Evolutionary conservation across 2,888 invertebrate species (phyloP).

Genomic region (Furcula furcula): DNA sequence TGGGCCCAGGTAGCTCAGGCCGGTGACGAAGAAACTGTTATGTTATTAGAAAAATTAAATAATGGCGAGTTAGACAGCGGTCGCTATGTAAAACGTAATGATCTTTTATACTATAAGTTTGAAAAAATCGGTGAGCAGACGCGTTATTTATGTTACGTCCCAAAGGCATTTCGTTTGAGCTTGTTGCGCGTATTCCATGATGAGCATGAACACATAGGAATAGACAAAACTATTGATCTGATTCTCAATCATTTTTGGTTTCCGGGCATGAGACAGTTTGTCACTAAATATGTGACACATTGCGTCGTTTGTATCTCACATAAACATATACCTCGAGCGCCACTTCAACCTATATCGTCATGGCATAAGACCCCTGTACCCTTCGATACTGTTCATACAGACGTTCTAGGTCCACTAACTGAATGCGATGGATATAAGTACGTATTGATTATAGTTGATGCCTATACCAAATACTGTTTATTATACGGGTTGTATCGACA

Average conservation of each 20-base stretch:
- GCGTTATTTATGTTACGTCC: slow-evolving; percentile 21
- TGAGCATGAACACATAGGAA: slow-evolving; percentile 20
- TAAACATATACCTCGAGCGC: slow-evolving; percentile 10
- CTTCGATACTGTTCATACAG: background rate
- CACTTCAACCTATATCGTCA: slow-evolving; percentile 2
- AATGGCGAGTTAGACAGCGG: slow-evolving; percentile 2
- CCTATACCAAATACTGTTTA: slow-evolving; percentile 1
- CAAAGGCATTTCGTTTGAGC: slow-evolving; percentile 31
- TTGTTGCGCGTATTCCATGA: slow-evolving; percentile 27
- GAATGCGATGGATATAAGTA: slow-evolving; percentile 4
- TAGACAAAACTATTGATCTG: slow-evolving; percentile 14
- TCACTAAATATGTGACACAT: slow-evolving; percentile 17
- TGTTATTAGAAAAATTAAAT: background rate
- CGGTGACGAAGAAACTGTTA: slow-evolving; percentile 1
- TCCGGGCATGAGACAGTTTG: slow-evolving; percentile 16
- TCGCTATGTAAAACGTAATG: slow-evolving; percentile 3
- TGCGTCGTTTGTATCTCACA: slow-evolving; percentile 17
- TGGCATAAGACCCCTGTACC: slow-evolving; percentile 3
- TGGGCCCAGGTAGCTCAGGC: slow-evolving; percentile 19
- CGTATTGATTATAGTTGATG: background rate
- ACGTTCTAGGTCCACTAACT: slow-evolving; percentile 1
- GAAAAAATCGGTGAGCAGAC: slow-evolving; percentile 17
- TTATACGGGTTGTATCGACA: slow-evolving; percentile 1
- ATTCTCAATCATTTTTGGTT: slow-evolving; percentile 29
- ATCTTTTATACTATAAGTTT: slow-evolving; percentile 10